These are phyloP conservation scores for Procambarus clarkii DNA, from an alignment of 1,140 invertebrate species.

Conservation along the genomic window DNA sequence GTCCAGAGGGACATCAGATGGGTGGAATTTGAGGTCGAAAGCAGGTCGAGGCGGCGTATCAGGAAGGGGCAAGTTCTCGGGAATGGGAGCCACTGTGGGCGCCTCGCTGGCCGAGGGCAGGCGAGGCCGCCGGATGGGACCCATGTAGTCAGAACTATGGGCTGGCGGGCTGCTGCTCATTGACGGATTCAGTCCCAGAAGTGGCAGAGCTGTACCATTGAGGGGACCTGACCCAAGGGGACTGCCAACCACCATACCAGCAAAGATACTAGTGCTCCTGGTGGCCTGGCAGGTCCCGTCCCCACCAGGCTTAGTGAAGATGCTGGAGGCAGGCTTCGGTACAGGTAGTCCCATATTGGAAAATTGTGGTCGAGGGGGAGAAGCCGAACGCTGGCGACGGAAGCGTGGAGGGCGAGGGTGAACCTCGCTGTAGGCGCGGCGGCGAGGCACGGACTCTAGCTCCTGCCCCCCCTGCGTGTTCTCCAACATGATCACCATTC, in stretches of 20 bases:
- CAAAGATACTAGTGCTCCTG: slow-evolving; percentile 23
- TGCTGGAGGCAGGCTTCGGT: neutral
- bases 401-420: slow-evolving; percentile 5
- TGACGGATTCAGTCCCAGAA: slow-evolving; percentile 21
- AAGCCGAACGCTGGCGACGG: slow-evolving; percentile 32
- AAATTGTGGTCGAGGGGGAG: neutral
- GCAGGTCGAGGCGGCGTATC: slow-evolving; percentile 39
- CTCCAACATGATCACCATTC: neutral
- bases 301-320: neutral
- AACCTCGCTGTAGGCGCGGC: slow-evolving; percentile 48
- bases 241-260: slow-evolving; percentile 54
- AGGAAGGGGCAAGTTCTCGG: slow-evolving; percentile 47
- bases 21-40: neutral
- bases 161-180: neutral
- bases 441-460: slow-evolving; percentile 15
- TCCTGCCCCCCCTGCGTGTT: neutral
- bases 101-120: slow-evolving; percentile 56
- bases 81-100: slow-evolving; percentile 52
- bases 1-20: neutral
- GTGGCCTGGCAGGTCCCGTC: neutral
- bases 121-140: slow-evolving; percentile 42
- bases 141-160: slow-evolving; percentile 8
- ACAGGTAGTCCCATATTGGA: neutral
- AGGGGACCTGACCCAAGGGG: slow-evolving; percentile 51
- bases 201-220: slow-evolving; percentile 50